phyloP scores from a whole-genome alignment of 2,888 invertebrate species.

The Amphipoea lucens region DNA sequence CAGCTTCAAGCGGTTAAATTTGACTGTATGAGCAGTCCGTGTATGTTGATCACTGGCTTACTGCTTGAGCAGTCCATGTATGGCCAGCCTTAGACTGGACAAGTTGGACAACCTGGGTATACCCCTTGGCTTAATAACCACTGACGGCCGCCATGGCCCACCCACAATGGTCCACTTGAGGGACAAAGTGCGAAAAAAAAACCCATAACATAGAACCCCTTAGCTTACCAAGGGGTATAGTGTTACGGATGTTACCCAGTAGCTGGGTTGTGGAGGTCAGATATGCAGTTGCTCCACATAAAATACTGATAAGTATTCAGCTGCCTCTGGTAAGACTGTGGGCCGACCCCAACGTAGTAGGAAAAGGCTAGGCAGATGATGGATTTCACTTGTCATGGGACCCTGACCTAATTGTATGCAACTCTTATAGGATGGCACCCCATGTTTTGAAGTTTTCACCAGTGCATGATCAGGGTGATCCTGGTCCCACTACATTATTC shows the following conservation, averaged over 20 bases:
- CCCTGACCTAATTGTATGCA: background rate
- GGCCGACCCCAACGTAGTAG: background rate
- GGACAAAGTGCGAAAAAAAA: too few species aligned
- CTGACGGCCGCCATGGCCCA: too few species aligned
- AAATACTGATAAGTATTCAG: background rate
- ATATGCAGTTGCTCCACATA: background rate
- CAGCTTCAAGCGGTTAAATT: too few species aligned
- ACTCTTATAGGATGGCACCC: constrained; percentile 32
- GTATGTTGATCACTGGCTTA: too few species aligned
- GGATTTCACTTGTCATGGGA: background rate
- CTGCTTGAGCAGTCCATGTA: too few species aligned
- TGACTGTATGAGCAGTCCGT: too few species aligned
- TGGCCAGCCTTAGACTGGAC: too few species aligned
- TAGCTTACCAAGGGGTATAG: too few species aligned
- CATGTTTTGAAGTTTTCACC: constrained; percentile 14
- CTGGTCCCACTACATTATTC: background rate
- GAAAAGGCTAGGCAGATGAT: background rate
- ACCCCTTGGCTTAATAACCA: too few species aligned
- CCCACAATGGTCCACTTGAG: too few species aligned
- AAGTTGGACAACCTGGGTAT: too few species aligned
- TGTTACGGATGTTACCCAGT: too few species aligned
- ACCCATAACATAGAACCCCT: background rate
- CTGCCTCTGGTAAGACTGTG: background rate
- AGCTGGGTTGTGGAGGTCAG: background rate
- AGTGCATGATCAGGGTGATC: constrained; percentile 6